These are phyloP conservation scores for Tupaia tana DNA, from an alignment of 2,113 vertebrate genomes.

Conservation along the genomic window DNA sequence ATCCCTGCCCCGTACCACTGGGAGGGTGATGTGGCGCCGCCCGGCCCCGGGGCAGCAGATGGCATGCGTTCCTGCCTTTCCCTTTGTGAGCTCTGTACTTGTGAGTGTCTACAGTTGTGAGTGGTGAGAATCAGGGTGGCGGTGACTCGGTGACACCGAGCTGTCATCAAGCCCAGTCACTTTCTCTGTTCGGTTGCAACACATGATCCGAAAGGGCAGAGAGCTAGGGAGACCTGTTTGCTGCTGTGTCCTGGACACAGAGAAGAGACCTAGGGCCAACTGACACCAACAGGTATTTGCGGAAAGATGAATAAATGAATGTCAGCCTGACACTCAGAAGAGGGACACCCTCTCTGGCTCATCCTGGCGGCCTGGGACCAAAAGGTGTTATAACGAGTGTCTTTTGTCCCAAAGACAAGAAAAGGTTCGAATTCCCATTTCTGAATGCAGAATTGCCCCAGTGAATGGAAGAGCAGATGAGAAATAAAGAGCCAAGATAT, in stretches of 20 bases:
- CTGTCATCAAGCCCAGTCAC: fast-evolving
- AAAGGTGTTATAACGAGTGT: background rate
- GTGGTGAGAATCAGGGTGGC: fast-evolving
- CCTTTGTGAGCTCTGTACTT: background rate
- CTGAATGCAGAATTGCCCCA: background rate
- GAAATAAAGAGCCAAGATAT: background rate
- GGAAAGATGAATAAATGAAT: background rate
- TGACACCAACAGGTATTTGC: background rate
- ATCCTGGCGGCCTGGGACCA: background rate
- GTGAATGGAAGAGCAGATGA: background rate
- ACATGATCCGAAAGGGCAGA: fast-evolving
- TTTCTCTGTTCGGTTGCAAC: background rate
- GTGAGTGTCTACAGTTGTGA: fast-evolving
- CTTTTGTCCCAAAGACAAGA: background rate
- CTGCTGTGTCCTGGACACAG: fast-evolving
- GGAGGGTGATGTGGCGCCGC: background rate
- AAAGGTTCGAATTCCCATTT: background rate
- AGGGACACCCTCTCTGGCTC: no score
- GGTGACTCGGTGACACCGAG: fast-evolving
- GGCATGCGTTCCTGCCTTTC: fast-evolving
- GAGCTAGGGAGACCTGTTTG: fast-evolving
- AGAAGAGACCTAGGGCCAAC: background rate
- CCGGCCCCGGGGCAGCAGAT: background rate
- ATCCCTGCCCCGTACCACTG: fast-evolving
- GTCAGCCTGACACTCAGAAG: background rate